Conservation (phyloP, 2,888 invertebrate species). For the Drosophila pseudotalamancana region DNA sequence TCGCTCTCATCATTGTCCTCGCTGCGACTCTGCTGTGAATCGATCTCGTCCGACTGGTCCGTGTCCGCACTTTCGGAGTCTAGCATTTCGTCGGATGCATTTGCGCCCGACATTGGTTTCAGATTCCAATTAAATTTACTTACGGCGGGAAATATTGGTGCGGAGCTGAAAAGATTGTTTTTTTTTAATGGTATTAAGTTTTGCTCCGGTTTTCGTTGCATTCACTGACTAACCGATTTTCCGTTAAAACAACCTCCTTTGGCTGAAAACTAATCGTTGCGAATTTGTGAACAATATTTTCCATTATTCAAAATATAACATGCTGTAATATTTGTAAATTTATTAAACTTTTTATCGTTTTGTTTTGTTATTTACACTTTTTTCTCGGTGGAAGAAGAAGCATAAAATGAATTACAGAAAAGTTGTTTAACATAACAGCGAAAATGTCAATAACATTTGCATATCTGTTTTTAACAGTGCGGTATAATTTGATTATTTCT, state of each 20-base stretch:
- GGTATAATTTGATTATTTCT: background rate
- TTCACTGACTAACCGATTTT: slow-evolving; percentile 68
- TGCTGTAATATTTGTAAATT: slow-evolving; percentile 27
- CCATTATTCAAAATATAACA: slow-evolving; percentile 69
- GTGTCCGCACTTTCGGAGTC: slow-evolving; percentile 53
- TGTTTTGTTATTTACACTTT: slow-evolving; percentile 34
- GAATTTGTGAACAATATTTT: slow-evolving; percentile 80
- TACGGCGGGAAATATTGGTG: slow-evolving; percentile 2
- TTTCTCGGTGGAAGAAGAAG: slow-evolving; percentile 14
- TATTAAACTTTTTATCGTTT: background rate
- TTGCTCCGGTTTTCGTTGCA: background rate
- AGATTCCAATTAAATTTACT: slow-evolving; percentile 22
- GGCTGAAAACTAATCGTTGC: slow-evolving; percentile 78
- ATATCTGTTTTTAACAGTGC: background rate
- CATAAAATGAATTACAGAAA: slow-evolving; percentile 10
- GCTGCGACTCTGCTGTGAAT: slow-evolving; percentile 51
- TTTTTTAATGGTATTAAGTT: background rate
- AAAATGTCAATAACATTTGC: background rate
- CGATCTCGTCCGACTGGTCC: slow-evolving; percentile 62
- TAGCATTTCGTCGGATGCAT: slow-evolving; percentile 32
- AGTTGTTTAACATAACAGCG: slow-evolving; percentile 29
- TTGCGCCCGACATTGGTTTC: slow-evolving; percentile 26
- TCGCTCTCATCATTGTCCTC: slow-evolving; percentile 61
- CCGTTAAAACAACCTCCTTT: slow-evolving; percentile 60
- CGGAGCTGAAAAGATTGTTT: slow-evolving; percentile 20